These are phyloP conservation scores for Xestia ashworthii DNA, from an alignment of 2,888 invertebrate genomes.

Conservation along the genomic window DNA sequence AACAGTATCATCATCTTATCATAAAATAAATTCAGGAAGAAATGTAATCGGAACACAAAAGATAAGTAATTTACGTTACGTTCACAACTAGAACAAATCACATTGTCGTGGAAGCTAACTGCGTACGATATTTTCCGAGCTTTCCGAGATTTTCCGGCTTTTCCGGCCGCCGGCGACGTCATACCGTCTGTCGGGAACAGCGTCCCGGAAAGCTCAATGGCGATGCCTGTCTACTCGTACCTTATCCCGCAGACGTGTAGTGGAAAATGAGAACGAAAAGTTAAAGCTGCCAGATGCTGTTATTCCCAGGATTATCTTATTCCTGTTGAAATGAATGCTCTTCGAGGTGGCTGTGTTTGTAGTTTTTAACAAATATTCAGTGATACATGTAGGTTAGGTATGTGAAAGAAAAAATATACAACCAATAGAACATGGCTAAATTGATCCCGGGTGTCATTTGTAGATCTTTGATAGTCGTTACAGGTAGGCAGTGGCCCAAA, in stretches of 20 bases:
- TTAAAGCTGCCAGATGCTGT: slow-evolving; percentile 47
- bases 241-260: slow-evolving; percentile 22
- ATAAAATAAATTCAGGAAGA: slow-evolving; percentile 31
- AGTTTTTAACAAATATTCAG: background rate
- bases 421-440: too few species aligned
- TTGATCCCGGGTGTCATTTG: too few species aligned
- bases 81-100: slow-evolving; percentile 33
- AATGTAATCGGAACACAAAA: slow-evolving; percentile 27
- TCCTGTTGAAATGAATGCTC: slow-evolving; percentile 8
- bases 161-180: slow-evolving; percentile 61
- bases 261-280: slow-evolving; percentile 52
- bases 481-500: too few species aligned
- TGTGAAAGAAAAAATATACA: background rate
- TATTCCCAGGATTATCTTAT: slow-evolving; percentile 24
- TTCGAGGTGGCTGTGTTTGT: background rate
- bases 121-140: slow-evolving; percentile 42
- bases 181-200: slow-evolving; percentile 48
- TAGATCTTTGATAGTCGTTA: too few species aligned
- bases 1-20: slow-evolving; percentile 11
- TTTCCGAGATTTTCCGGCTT: slow-evolving; percentile 65
- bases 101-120: slow-evolving; percentile 44
- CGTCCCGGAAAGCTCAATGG: slow-evolving; percentile 47
- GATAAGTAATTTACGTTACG: slow-evolving; percentile 30
- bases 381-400: background rate
- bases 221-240: slow-evolving; percentile 39